phyloP scores from a whole-genome alignment of 2,888 invertebrate genomes.

The Ectemnius cavifrons region DNA sequence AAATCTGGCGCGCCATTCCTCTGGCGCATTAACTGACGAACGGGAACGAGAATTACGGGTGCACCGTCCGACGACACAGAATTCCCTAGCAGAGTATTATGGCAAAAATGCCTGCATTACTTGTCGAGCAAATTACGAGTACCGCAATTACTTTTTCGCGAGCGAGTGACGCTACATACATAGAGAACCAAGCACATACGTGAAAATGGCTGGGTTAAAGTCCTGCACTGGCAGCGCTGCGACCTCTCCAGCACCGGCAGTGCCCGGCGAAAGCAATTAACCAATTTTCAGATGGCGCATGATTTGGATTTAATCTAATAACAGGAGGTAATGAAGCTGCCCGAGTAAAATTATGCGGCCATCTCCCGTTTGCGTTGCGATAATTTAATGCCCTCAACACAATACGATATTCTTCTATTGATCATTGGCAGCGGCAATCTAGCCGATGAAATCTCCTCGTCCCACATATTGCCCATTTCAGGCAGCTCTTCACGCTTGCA shows the following conservation, averaged over 20 bases:
- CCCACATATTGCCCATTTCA: no score
- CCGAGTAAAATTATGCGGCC: conserved; percentile 2
- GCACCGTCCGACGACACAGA: conserved; percentile 19
- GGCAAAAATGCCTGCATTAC: conserved; percentile 20
- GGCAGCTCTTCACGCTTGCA: no score
- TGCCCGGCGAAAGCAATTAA: conserved; percentile 70
- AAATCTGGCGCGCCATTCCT: no score
- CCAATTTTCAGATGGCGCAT: conserved; percentile 59
- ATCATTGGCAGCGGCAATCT: no score
- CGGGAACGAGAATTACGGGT: conserved; percentile 13
- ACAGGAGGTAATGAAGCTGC: conserved; percentile 50
- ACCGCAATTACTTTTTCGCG: conserved; percentile 20
- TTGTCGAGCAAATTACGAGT: conserved; percentile 32
- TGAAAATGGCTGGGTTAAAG: conserved; percentile 45
- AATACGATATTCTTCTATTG: no score
- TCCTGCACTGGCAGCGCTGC: conserved; percentile 17
- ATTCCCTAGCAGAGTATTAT: no score
- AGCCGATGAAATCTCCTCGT: no score
- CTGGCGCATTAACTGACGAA: conserved; percentile 23
- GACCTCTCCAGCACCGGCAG: conserved; percentile 44
- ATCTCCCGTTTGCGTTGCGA: not conserved
- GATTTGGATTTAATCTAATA: conserved; percentile 70
- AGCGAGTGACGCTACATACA: conserved; percentile 15
- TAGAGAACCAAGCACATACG: conserved; percentile 2
- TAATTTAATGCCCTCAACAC: no score